phyloP scores from a whole-genome alignment of 2,113 vertebrate genomes.

The Oostethus manadensis region DNA sequence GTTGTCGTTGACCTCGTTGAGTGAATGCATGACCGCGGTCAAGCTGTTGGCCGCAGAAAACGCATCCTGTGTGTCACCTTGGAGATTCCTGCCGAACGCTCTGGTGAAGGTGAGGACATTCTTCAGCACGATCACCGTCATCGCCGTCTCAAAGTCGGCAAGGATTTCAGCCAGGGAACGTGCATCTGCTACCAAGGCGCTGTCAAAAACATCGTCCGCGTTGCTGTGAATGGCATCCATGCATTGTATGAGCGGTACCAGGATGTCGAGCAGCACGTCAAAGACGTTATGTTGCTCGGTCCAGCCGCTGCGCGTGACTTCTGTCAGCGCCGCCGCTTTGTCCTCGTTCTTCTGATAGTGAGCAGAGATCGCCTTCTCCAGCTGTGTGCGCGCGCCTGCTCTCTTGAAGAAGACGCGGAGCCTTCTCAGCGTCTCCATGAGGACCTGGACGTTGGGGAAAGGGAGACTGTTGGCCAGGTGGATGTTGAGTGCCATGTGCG shows the following conservation, averaged over 20 bases:
- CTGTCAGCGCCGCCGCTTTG: constrained; percentile 69
- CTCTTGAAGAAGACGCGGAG: constrained; percentile 74
- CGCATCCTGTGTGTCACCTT: constrained; percentile 81
- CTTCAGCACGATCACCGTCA: constrained; percentile 82
- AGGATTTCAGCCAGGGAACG: constrained; percentile 78
- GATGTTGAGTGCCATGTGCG: constrained; percentile 82
- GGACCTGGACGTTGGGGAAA: constrained; percentile 77
- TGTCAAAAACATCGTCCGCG: constrained; percentile 61
- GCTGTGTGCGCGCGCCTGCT: constrained; percentile 67
- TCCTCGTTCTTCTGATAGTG: constrained; percentile 78
- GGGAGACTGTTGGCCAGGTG: constrained; percentile 84
- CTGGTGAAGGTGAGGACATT: constrained; percentile 84
- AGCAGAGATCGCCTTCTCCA: constrained; percentile 71
- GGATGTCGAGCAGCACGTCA: constrained; percentile 79
- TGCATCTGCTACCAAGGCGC: constrained; percentile 50
- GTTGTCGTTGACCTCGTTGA: constrained; percentile 89
- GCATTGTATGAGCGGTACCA: constrained; percentile 79
- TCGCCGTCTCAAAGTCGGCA: constrained; percentile 83
- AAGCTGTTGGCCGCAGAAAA: constrained; percentile 86
- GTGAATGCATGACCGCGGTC: constrained; percentile 84
- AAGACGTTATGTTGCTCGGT: constrained; percentile 80
- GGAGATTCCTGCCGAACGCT: constrained; percentile 86
- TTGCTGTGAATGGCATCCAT: constrained; percentile 78
- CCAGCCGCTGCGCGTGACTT: constrained; percentile 75
- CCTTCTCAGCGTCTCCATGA: constrained; percentile 80